A percentile compares a stretch with the other conserved stretches of the same genome.
phyloP scores from a whole-genome alignment of 2,113 vertebrate species.

The Aptenodytes patagonicus region DNA sequence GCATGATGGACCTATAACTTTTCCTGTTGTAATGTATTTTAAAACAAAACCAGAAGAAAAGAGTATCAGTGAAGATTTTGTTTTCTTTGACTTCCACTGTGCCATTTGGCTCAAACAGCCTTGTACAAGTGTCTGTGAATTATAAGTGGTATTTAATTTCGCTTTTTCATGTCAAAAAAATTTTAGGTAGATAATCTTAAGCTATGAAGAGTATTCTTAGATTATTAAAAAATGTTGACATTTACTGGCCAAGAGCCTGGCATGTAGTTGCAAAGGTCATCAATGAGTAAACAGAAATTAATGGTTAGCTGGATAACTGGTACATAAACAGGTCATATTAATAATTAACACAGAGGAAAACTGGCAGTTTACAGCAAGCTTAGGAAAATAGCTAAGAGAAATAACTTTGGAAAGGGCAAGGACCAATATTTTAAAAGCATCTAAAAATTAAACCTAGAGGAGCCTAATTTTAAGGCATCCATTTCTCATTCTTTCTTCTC shows the following conservation, averaged over 20 bases:
- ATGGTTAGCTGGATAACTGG: slow-evolving; percentile 96
- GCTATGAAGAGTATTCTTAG: slow-evolving; percentile 40
- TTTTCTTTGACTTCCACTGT: neutral
- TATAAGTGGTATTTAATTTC: neutral
- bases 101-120: neutral
- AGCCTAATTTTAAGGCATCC: slow-evolving; percentile 49
- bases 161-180: neutral
- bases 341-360: slow-evolving; percentile 91
- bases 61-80: neutral
- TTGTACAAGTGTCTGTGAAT: neutral
- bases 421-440: slow-evolving; percentile 73
- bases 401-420: slow-evolving; percentile 73
- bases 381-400: slow-evolving; percentile 72
- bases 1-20: neutral
- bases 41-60: neutral
- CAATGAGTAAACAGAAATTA: slow-evolving; percentile 98
- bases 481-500: neutral
- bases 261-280: slow-evolving; percentile 91
- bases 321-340: slow-evolving; percentile 94
- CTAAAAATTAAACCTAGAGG: slow-evolving; percentile 72
- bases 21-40: neutral
- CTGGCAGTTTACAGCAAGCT: slow-evolving; percentile 53
- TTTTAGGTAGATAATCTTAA: neutral
- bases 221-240: slow-evolving; percentile 76
- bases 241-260: slow-evolving; percentile 83